Percentiles rank a stretch among this genome's conserved stretches.
Conservation (phyloP, 2,113 vertebrate species). For the Ceyx cyanopectus region DNA sequence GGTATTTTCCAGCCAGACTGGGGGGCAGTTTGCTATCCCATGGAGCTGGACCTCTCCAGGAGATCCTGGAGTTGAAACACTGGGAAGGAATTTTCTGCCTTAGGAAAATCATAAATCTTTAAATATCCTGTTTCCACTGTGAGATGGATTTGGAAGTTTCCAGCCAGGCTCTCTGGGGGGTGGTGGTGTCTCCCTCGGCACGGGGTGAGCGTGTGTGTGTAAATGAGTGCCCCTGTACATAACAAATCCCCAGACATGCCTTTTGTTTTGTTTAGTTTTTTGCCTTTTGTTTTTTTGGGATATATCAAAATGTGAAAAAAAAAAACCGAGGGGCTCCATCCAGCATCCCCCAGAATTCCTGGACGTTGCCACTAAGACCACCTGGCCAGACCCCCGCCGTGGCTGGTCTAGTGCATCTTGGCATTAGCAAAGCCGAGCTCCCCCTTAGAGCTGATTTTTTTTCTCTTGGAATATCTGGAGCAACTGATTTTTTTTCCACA, state of each 20-base stretch:
- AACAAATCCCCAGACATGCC: not conserved
- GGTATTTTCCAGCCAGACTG: not conserved
- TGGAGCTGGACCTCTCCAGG: not conserved
- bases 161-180: not conserved
- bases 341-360: not conserved
- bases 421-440: not conserved
- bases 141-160: not conserved
- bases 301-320: rapidly evolving
- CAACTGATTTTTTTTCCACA: not conserved
- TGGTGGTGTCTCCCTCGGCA: not conserved
- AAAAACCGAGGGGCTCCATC: not conserved
- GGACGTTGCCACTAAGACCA: rapidly evolving
- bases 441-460: not conserved
- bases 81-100: not conserved
- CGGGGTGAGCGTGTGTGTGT: rapidly evolving
- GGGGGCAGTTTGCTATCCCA: not conserved
- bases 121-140: slow-evolving; percentile 33
- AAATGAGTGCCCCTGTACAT: not conserved
- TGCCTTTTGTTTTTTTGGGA: not conserved
- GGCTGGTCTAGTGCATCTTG: not conserved
- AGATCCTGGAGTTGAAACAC: not conserved
- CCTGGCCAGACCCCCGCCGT: rapidly evolving
- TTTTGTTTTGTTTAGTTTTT: not conserved
- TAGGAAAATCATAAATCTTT: slow-evolving; percentile 24
- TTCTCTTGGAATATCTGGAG: not conserved